A percentile compares a stretch with the other conserved stretches of the same genome.
These are phyloP conservation scores for Scaptomyza pallida DNA, from an alignment of 1,140 invertebrate species.

Conservation along the genomic window DNA sequence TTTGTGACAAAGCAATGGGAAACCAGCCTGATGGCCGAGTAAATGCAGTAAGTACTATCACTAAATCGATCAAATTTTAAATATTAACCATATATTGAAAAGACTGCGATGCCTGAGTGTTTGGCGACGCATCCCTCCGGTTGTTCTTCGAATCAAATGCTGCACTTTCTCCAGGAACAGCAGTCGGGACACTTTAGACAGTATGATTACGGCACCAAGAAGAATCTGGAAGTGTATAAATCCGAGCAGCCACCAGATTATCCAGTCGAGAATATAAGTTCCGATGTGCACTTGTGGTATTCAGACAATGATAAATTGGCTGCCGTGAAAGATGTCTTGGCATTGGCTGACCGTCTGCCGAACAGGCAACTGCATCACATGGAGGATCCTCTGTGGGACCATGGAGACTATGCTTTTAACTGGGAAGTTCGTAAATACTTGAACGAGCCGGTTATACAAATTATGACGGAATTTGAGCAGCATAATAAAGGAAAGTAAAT, in stretches of 20 bases:
- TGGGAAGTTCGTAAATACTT: slow-evolving; percentile 45
- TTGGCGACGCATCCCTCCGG: slow-evolving; percentile 84
- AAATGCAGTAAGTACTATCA: slow-evolving; percentile 44
- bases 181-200: slow-evolving; percentile 69
- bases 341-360: slow-evolving; percentile 75
- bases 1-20: slow-evolving; percentile 23
- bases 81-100: background rate
- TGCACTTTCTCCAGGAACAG: slow-evolving; percentile 85
- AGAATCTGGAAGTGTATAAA: slow-evolving; percentile 85
- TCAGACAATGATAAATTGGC: slow-evolving; percentile 86
- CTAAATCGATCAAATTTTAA: background rate
- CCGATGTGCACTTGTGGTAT: slow-evolving; percentile 87
- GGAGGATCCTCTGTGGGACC: slow-evolving; percentile 85
- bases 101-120: slow-evolving; percentile 83
- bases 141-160: slow-evolving; percentile 84
- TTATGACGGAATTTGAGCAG: slow-evolving; percentile 57
- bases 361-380: slow-evolving; percentile 85
- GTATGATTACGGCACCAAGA: slow-evolving; percentile 83
- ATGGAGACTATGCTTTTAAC: slow-evolving; percentile 85
- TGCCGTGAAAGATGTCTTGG: slow-evolving; percentile 86
- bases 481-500: slow-evolving; percentile 15
- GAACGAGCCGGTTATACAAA: slow-evolving; percentile 67
- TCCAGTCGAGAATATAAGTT: slow-evolving; percentile 86
- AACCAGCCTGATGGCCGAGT: slow-evolving; percentile 26
- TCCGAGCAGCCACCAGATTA: slow-evolving; percentile 85